A percentile compares a stretch with the other conserved stretches of the same genome.
These are phyloP conservation scores for Sylvicapra grimmia DNA, from an alignment of 2,113 vertebrate species.

Conservation along the genomic window DNA sequence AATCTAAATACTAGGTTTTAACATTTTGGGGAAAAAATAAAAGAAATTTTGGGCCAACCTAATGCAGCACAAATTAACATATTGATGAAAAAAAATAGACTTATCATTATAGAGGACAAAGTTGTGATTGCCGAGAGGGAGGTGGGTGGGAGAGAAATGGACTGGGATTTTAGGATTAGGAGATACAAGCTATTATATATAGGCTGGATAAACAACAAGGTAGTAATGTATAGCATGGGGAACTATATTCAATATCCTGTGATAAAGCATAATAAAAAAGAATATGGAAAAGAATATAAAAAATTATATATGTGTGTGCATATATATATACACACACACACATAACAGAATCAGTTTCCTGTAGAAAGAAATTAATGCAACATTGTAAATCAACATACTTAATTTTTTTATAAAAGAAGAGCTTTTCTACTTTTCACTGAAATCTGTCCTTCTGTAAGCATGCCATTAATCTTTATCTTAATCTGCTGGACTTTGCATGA, in stretches of 20 bases:
- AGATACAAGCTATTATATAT: not conserved
- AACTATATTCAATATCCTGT: not conserved
- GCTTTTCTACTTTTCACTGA: not conserved
- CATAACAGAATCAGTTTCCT: not conserved
- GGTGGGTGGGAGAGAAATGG: not conserved
- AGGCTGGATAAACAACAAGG: not conserved
- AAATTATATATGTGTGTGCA: too few relatives aligned
- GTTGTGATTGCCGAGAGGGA: not conserved
- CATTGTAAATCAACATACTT: not conserved
- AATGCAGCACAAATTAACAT: not conserved
- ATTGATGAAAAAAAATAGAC: not conserved
- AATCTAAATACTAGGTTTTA: not conserved
- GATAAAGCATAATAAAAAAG: not conserved
- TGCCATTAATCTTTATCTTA: not conserved
- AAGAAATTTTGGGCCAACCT: not conserved
- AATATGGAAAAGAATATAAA: not conserved
- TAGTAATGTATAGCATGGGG: not conserved
- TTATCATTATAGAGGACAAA: not conserved
- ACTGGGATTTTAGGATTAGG: not conserved
- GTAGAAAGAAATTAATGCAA: not conserved
- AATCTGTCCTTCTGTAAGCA: not conserved
- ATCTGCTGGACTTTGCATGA: not conserved
- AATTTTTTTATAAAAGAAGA: not conserved
- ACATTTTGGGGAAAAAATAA: not conserved
- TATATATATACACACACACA: fast-evolving